Evolutionary conservation across 2,113 vertebrate species (phyloP), one percentile per base, ranked within the genome.

Genomic region (Neolamprologus toae): DNA sequence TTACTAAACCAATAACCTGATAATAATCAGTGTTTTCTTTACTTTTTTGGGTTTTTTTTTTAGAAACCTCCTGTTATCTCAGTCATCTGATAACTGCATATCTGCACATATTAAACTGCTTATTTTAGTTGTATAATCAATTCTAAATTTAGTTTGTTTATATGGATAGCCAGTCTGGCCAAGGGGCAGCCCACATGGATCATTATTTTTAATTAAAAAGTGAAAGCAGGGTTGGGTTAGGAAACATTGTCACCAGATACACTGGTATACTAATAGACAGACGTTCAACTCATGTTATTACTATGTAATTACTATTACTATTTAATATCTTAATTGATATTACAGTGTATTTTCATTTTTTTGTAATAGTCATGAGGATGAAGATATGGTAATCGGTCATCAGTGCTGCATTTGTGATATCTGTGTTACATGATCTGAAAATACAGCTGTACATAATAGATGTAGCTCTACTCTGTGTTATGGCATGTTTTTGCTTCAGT

Each of bases 361-460:
- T 82, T 76, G 51, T 61, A 49, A 80, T 81, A 33, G 33, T 81
- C n/a, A n/a, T 19, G 4, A 63, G 5, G 81, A 89, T 86, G 54
- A 33, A 33, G 17, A 40, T 23, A 37, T 68, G 82, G 28, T 81
- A 85, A 86, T 87, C 12, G 14, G 12, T n/a, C 26, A 53, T 31
- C 26, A 76, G 82, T 81, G 84, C 78, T 85, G 87, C 42, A 87
- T 93, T 91, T 89, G 54, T 80, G 63, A 91, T 37, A 57, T 12
- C 14, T 35, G 8, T 84, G 86, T 78, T 57, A 87, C 3, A 78
- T 83, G 45, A 59, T 73, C 23, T 49, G 42, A 31, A 78, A 26
- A 57, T 8, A n/a, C 54, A 47, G 51, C 35, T 51, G 31, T 45
- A 42, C 73, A 21, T 28, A 37, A n/a, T 53, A 42, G 37, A 63